Base-by-base conservation (phyloP, 2,797 vertebrate genomes). In the Pygocentrus nattereri region DNA sequence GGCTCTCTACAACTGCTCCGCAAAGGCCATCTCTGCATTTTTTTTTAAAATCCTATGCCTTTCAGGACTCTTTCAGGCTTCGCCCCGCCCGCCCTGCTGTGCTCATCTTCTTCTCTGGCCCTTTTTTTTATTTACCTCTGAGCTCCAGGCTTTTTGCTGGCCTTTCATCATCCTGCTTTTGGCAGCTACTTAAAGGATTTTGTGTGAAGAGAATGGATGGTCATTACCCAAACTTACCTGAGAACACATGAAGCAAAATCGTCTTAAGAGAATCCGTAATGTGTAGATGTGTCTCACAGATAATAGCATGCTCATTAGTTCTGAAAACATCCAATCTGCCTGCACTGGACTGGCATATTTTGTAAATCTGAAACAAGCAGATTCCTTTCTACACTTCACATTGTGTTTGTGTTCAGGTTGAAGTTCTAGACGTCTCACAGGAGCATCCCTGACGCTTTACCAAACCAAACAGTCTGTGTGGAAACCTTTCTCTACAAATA, bases 61-160 rank as follows among this genome's bases (percentile, higher is more conserved):
- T 86, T 74, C 70, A 75, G 71, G 79, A 81, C 38, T 59, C 49
- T 82, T 30, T 44, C 76, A 82, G 54, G 61, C 58, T 78, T 79
- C 74, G 75, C 30, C 54, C 64, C 34, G 61, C 41, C 68, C 70
- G 64, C n/a, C 34, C 44, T 59, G 47, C 77, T 78, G 73, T 78
- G 27, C 70, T 52, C 54, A 72, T 56, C 25, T 54, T 56, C 25
- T 54, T 64, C 62, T 72, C 38, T 82, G 27, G 31, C 23, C 65
- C 25, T 70, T 65, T 56, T 64, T 41, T 67, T 54, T 41, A 59
- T 64, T 74, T 19, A 65, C 76, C 67, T 78, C 69, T 73, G 38
- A 67, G 79, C 73, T 79, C 50, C 38, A 41, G 30, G 56, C 68
- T 74, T 72, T 21, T 58, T 16, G 21, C 50, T 78, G 61, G 38